Base-by-base conservation (phyloP, 2,113 vertebrate species). In the Gobius niger region DNA sequence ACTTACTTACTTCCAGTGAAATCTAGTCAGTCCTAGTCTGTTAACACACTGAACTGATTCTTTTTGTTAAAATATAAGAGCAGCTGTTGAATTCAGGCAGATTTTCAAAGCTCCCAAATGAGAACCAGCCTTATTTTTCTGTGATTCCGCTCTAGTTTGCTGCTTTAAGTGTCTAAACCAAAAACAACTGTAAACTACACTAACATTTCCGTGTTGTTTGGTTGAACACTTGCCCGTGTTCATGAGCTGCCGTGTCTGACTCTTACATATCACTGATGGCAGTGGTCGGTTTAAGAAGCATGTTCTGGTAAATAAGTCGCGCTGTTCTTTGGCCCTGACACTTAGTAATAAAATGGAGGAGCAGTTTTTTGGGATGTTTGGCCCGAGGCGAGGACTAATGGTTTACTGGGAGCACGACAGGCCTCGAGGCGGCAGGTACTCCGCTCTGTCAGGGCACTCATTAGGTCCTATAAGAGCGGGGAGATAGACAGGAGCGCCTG, bases 381-480 rank as follows among this genome's bases (percentile, higher is more conserved):
- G 88, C 91, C 82, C 65, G 74, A 70, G 90, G 89, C 88, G 81
- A 88, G 74, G 84, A 84, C 88, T 92, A 92, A 92, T 91, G 88
- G 92, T 88, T 89, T 89, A 87, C 89, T 90, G 75, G 80, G 88
- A 88, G 83, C 84, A 76, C 88, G 79, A 79, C 82, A 87, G 85
- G 77, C 88, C 91, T 89, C 72, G 63, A 10, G 90, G 89, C 90
- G 79, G 68, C 83, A 81, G 85, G 72, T 87, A 85, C 79, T 88
- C 85, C 80, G 85, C 83, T 87, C 86, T 87, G 88, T 82, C 83
- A 82, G 73, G 78, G 80, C 77, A 86, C 88, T 91, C 88, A 91
- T 92, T 91, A 92, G 78, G 65, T 90, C 82, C 87, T 73, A 84
- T 89, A 85, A 89, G 81, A 87, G 79, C 80, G 86, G 66, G 77